Conservation (phyloP, 2,113 vertebrate species). For the Rhinogobius similis region DNA sequence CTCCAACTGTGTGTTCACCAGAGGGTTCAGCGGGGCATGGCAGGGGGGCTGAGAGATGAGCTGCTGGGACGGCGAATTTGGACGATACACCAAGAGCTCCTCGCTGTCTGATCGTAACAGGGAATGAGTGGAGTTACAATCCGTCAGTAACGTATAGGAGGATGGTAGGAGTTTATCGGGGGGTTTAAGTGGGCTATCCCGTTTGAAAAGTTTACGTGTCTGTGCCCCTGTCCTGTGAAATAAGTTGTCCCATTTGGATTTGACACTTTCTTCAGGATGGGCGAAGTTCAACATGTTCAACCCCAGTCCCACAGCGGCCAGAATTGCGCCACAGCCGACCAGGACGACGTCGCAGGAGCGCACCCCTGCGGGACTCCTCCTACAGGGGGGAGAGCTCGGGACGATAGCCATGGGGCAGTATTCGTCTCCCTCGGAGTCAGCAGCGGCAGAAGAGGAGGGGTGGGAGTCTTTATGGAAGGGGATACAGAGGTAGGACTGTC, state of each 20-base stretch:
- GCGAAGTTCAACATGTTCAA: conserved; percentile 86
- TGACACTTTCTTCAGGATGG: conserved; percentile 82
- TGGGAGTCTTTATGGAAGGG: conserved; percentile 87
- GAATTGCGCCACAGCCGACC: conserved; percentile 89
- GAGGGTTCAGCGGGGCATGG: conserved; percentile 81
- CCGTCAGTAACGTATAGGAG: conserved; percentile 89
- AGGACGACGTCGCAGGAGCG: conserved; percentile 88
- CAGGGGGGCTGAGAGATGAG: conserved; percentile 76
- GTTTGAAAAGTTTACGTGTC: conserved; percentile 87
- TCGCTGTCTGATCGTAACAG: conserved; percentile 91
- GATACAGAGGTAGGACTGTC: conserved; percentile 94
- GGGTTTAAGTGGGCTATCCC: conserved; percentile 84
- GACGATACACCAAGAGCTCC: conserved; percentile 86
- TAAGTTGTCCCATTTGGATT: conserved; percentile 88
- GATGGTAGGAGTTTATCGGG: conserved; percentile 59
- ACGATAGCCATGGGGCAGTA: conserved; percentile 74
- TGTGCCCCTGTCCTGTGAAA: conserved; percentile 87
- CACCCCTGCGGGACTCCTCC: conserved; percentile 79
- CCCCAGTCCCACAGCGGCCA: conserved; percentile 92
- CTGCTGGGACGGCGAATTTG: conserved; percentile 71
- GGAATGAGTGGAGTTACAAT: conserved; percentile 96
- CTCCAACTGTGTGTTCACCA: conserved; percentile 92
- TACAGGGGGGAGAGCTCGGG: conserved; percentile 86
- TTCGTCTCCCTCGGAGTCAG: conserved; percentile 80
- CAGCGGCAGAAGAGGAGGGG: conserved; percentile 3